Evolutionary conservation across 2,888 invertebrate genomes (phyloP).

Genomic region (Sussaba pulchella): DNA sequence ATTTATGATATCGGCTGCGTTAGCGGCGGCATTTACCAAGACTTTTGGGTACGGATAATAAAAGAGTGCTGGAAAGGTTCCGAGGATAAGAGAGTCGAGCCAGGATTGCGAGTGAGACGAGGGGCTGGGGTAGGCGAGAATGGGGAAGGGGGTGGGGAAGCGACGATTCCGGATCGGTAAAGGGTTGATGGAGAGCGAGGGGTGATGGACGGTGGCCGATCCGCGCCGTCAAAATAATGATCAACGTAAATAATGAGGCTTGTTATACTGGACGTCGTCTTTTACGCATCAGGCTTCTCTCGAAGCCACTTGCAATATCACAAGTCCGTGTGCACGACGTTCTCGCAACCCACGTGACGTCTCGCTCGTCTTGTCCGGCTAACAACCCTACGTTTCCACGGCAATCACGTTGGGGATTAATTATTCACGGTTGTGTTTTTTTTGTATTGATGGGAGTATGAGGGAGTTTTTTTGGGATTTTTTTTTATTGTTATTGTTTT

Average conservation of each 20-base stretch:
- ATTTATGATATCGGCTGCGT: conserved; percentile 79
- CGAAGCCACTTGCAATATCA: conserved; percentile 7
- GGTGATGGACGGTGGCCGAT: conserved; percentile 83
- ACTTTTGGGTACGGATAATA: conserved; percentile 78
- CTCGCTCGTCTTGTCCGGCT: neutral
- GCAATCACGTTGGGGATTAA: conserved; percentile 11
- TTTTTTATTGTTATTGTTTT: too few species aligned
- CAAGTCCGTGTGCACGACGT: neutral
- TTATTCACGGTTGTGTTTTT: neutral
- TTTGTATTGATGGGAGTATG: too few species aligned
- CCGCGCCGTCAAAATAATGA: conserved; percentile 83
- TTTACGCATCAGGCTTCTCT: conserved; percentile 5
- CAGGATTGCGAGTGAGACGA: conserved; percentile 14
- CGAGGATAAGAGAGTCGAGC: conserved; percentile 27
- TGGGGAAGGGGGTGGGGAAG: conserved; percentile 60
- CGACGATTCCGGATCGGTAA: too few species aligned
- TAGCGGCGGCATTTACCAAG: conserved; percentile 78
- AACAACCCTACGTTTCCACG: conserved; percentile 11
- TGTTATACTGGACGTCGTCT: conserved; percentile 69
- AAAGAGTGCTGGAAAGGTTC: conserved; percentile 74
- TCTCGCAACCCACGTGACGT: neutral
- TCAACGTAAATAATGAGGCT: conserved; percentile 81
- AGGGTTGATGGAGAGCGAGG: conserved; percentile 61
- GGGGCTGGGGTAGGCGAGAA: conserved; percentile 50
- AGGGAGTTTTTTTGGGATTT: too few species aligned